Evolutionary conservation across 2,113 vertebrate species (phyloP).

Genomic region (Hemiprocne comata): DNA sequence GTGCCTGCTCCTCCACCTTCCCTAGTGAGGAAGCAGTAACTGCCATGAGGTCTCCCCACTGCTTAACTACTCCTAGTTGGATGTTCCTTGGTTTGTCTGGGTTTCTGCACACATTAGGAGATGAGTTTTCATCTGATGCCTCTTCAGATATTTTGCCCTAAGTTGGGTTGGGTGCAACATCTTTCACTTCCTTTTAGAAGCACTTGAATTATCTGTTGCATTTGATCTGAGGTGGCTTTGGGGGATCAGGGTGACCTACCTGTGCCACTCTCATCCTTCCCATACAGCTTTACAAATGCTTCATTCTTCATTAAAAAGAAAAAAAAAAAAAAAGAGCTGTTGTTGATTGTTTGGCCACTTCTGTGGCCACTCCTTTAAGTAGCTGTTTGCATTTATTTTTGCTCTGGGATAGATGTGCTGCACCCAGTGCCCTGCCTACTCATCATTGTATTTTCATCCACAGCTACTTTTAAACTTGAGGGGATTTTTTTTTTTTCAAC

Average conservation of each 20-base stretch:
- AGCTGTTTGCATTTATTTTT: not conserved
- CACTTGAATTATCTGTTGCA: not conserved
- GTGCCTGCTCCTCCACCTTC: no score
- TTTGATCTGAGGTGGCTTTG: not conserved
- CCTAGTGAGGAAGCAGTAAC: no score
- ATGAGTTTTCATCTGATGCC: not conserved
- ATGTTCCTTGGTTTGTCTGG: not conserved
- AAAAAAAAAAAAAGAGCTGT: not conserved
- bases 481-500: not conserved
- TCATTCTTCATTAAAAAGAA: fast-evolving
- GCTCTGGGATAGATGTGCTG: not conserved
- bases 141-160: not conserved
- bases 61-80: not conserved
- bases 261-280: not conserved
- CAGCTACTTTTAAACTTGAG: not conserved
- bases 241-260: not conserved
- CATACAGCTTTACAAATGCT: no score
- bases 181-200: not conserved
- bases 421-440: fast-evolving
- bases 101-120: not conserved
- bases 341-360: not conserved
- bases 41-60: no score
- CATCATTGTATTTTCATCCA: not conserved
- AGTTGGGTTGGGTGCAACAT: fast-evolving
- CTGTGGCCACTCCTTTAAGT: not conserved